Evolutionary conservation across 2,888 invertebrate genomes (phyloP).

Genomic region (Acanthopleura granulata): DNA sequence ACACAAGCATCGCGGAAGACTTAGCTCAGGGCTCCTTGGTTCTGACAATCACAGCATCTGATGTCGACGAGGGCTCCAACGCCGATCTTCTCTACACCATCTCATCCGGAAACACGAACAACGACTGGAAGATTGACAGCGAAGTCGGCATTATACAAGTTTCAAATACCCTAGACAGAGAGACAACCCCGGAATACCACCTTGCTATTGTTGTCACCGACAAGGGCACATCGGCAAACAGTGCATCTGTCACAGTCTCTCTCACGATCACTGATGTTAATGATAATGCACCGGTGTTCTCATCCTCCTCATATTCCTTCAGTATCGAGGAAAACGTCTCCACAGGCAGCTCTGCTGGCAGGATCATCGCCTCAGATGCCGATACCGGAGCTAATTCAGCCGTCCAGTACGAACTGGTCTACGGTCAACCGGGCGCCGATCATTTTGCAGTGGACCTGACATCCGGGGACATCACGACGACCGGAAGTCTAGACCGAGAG

Average conservation of each 20-base stretch:
- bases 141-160: conserved; percentile 42
- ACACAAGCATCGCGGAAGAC: conserved; percentile 42
- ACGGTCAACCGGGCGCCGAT: conserved; percentile 35
- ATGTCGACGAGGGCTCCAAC: conserved; percentile 48
- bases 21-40: conserved; percentile 41
- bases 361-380: conserved; percentile 45
- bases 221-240: conserved; percentile 34
- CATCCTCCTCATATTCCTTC: conserved; percentile 39
- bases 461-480: conserved; percentile 40
- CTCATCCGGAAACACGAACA: conserved; percentile 46
- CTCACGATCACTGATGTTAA: conserved; percentile 51
- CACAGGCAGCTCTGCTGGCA: conserved; percentile 36
- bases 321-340: conserved; percentile 49
- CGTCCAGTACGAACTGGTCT: conserved; percentile 36
- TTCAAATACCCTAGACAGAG: conserved; percentile 48
- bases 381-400: conserved; percentile 48
- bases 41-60: conserved; percentile 44
- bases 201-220: conserved; percentile 42
- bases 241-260: conserved; percentile 38
- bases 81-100: conserved; percentile 44
- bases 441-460: conserved; percentile 39
- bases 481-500: conserved; percentile 44
- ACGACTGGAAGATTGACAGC: conserved; percentile 48
- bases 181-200: conserved; percentile 43
- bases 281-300: conserved; percentile 52